phyloP scores from a whole-genome alignment of 2,888 invertebrate species.

The Mimas tiliae region DNA sequence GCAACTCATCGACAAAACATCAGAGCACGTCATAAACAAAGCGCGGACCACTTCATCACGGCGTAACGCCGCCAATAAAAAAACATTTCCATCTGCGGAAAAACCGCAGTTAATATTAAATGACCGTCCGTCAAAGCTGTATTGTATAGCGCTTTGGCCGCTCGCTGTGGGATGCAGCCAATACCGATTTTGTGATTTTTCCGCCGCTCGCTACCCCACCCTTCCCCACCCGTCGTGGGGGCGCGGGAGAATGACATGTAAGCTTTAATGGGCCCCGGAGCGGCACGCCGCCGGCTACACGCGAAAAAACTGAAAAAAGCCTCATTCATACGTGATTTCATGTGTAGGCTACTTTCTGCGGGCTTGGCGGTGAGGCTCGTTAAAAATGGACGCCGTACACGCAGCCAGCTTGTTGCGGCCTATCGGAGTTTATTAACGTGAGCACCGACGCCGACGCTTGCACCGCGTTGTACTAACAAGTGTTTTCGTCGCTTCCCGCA shows the following conservation, averaged over 20 bases:
- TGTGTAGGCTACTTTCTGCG: conserved; percentile 83
- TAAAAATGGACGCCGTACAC: conserved; percentile 81
- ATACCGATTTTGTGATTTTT: conserved; percentile 83
- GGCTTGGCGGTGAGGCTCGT: conserved; percentile 78
- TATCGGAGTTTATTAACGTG: conserved; percentile 78
- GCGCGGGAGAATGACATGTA: conserved; percentile 78
- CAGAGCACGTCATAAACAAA: conserved; percentile 80
- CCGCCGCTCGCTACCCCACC: conserved; percentile 49
- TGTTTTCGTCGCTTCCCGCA: conserved; percentile 53
- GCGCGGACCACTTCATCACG: conserved; percentile 79
- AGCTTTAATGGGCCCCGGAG: conserved; percentile 81
- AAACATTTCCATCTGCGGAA: conserved; percentile 83
- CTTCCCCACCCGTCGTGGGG: conserved; percentile 44
- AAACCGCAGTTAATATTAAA: conserved; percentile 85
- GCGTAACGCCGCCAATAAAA: conserved; percentile 77
- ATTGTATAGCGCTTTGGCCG: conserved; percentile 73
- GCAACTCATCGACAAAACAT: conserved; percentile 73
- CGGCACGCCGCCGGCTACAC: conserved; percentile 76
- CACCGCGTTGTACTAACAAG: conserved; percentile 57
- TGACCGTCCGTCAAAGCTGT: conserved; percentile 83
- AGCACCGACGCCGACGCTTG: conserved; percentile 52
- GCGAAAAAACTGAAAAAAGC: conserved; percentile 81
- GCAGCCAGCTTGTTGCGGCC: conserved; percentile 78
- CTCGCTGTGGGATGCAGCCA: conserved; percentile 73
- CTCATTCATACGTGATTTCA: conserved; percentile 84